Base-by-base conservation (phyloP, 2,113 vertebrate species). In the Oceanites oceanicus region DNA sequence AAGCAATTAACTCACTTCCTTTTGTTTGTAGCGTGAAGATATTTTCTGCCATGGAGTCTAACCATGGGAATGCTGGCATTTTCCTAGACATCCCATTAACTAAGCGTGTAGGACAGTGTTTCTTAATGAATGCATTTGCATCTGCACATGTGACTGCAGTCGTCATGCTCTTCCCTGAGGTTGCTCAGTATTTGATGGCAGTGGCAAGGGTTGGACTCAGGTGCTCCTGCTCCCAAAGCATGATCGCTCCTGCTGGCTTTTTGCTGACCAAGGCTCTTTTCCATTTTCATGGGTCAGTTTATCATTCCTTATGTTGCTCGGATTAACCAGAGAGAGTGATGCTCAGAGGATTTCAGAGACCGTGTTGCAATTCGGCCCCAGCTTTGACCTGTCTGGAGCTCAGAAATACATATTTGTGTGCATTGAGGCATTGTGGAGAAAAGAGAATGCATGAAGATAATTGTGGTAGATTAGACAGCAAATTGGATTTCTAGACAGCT, bases 1-100 rank as follows among this genome's bases (percentile, higher is more conserved):
- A 86, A 85, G 26, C 1, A 17, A 86, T 94, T 76, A 95, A 55
- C 75, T 95, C 82, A 83, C 85, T 97, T 96, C 90, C 87, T 92
- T 95, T 93, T 3, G 0, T 81, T 76, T 74, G n/a, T 92, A 84
- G 23, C 82, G 65, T 44, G 56, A 84, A 84, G 81, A 63, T 79
- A 62, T 49, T 94, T 96, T 93, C 81, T 94, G 25, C 55, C 71
- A 44, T 2, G 2, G 58, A 21, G 7, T 59, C 96, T 96, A 96
- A 96, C 78, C 49, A n/a, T 92, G 55, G 49, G n/a, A 91, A 67
- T 90, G 40, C 93, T 74, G 75, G 6, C 27, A 15, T 76, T 86
- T 86, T 70, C 68, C 40, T 66, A 59, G 42, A 49, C 22, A 40
- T 40, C 7, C 36, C 16, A 7, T 55, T 45, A 76, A 53, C 12